Evolutionary conservation across 2,888 invertebrate species (phyloP).

Genomic region (Halictus quadricinctus): DNA sequence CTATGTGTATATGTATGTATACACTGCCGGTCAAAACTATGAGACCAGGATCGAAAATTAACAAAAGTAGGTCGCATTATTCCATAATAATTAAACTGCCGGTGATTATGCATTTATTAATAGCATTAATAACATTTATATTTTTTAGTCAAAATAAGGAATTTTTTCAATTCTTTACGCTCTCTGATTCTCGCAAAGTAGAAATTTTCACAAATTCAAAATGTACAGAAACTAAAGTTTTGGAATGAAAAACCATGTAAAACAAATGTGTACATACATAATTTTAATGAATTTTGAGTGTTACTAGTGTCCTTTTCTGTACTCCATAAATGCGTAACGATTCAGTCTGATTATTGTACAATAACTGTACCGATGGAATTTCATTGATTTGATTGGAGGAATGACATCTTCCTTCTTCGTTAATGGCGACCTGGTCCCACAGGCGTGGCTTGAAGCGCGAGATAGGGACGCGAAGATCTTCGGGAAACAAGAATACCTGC

Average conservation of each 20-base stretch:
- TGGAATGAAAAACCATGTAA: not conserved
- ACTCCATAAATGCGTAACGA: not conserved
- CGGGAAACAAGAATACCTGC: slow-evolving; percentile 41
- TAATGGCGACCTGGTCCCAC: not conserved
- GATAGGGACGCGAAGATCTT: slow-evolving; percentile 23
- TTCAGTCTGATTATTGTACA: not conserved
- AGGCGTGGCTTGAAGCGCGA: slow-evolving; percentile 1
- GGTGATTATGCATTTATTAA: not conserved
- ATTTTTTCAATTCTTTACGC: not conserved
- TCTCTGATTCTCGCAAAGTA: not conserved
- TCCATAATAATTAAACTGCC: not conserved
- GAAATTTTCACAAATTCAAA: not conserved
- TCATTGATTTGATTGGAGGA: not conserved
- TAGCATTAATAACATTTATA: not conserved
- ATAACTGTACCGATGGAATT: not conserved
- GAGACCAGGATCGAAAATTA: not conserved
- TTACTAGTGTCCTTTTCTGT: not conserved
- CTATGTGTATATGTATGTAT: slow-evolving; percentile 23
- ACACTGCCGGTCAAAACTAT: not conserved
- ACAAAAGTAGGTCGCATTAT: not conserved
- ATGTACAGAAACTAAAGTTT: no score
- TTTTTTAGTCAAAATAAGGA: not conserved
- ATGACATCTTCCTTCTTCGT: not conserved
- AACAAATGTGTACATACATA: not conserved
- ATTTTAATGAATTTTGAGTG: not conserved